Base-by-base conservation (phyloP, 2,113 vertebrate genomes). In the Cephalopholis sonnerati region DNA sequence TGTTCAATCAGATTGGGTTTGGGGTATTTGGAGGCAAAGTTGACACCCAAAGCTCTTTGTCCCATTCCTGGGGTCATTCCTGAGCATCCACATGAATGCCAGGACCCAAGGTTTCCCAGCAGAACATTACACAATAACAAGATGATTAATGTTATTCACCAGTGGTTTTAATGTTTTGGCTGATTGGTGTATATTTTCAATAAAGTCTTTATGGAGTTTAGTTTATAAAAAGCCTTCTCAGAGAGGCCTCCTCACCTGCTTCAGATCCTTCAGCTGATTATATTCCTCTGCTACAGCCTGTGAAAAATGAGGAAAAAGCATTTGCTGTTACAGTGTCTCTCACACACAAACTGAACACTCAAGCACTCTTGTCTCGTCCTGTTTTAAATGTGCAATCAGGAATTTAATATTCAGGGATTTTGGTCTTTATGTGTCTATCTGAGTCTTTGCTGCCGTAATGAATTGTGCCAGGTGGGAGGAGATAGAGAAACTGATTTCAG, bases 241-340 rank as follows among this genome's bases (percentile, higher is more conserved):
- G 22, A 59, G 36, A 57, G 5, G 39, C 74, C 4, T 71, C 61
- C 95, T 95, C 82, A 97, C 97, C 95, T 92, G 92, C 84, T 97
- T 97, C 6, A 96, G 73, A 17, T 97, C 96, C 89, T 97, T 97
- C 67, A 97, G 82, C 10, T 93, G 92, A 85, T 97, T 98, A 92
- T 96, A 97, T 64, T 98, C 97, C 58, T 97, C 97, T 0, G 96
- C 97, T 1, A 94, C 94, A 0, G 77, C 93, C 97, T 97, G 83
- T 6, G 65, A 54, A 46, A 29, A 54, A 77, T 15, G 9, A 36
- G 1, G 53, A 29, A 41, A 2, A 51, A 18, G 7, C 17, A 46
- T 46, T 53, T 57, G 44, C 50, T 48, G 41, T 57, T 2, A 27
- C 13, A 0, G 0, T 3, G 5, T 12, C 41, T 25, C 25, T 11